Conservation (phyloP, 2,113 vertebrate genomes). For the Ranitomeya variabilis region DNA sequence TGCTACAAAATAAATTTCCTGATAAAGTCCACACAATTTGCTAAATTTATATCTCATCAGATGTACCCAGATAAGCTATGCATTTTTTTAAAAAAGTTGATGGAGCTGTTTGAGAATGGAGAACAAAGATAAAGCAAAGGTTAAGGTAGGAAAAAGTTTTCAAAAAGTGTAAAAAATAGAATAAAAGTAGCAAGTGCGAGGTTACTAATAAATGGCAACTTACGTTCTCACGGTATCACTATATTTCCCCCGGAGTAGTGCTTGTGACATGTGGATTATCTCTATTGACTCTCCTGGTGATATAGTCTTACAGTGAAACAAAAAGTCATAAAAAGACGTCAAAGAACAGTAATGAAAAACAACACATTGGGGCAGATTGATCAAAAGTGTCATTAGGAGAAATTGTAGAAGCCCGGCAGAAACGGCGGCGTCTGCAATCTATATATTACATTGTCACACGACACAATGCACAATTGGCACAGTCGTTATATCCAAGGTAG, state of each 20-base stretch:
- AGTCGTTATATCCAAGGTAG: background rate
- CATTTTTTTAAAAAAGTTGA: too few species aligned
- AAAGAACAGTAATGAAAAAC: background rate
- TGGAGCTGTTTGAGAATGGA: too few species aligned
- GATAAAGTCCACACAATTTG: too few species aligned
- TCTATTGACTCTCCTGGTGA: background rate
- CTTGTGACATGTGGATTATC: background rate
- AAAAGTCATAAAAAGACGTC: background rate
- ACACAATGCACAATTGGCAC: background rate
- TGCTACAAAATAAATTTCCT: too few species aligned
- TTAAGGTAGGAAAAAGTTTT: background rate
- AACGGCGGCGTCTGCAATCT: background rate
- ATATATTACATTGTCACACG: background rate
- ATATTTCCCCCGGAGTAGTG: background rate
- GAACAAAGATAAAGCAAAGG: background rate
- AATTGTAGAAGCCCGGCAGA: background rate
- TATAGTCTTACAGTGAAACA: background rate
- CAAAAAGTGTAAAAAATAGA: background rate
- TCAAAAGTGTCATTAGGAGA: background rate
- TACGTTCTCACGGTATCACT: background rate
- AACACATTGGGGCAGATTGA: background rate
- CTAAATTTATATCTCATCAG: too few species aligned
- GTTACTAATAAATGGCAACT: background rate
- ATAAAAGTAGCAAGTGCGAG: background rate
- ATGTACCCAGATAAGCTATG: too few species aligned